These are phyloP conservation scores for Eilema caniola DNA, from an alignment of 2,888 invertebrate species.

Conservation along the genomic window DNA sequence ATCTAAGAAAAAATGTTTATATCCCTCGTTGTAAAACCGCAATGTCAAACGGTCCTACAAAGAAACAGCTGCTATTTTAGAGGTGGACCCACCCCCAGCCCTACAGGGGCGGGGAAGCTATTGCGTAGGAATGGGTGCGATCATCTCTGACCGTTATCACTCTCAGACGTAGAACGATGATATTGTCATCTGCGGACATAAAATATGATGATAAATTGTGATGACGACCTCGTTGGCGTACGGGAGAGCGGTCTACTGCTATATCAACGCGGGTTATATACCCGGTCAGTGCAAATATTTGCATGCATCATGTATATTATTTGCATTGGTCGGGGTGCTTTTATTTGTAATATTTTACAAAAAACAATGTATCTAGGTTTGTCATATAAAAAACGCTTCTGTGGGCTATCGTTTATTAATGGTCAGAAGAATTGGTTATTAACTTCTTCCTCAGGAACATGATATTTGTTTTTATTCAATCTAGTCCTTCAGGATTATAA, in stretches of 20 bases:
- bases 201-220: conserved; percentile 10
- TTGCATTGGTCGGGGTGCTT: too few relatives aligned
- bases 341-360: too few relatives aligned
- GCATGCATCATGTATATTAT: too few relatives aligned
- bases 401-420: too few relatives aligned
- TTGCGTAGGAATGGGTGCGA: conserved; percentile 76
- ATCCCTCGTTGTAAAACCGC: conserved; percentile 19
- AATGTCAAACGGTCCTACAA: conserved; percentile 14
- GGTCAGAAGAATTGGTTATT: too few relatives aligned
- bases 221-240: too few relatives aligned
- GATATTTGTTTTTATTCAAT: too few relatives aligned
- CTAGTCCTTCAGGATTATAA: too few relatives aligned
- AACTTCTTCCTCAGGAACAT: too few relatives aligned
- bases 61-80: conserved; percentile 44
- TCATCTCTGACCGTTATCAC: conserved; percentile 51
- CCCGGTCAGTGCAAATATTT: too few relatives aligned
- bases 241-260: not conserved
- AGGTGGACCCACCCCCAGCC: conserved; percentile 39
- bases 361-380: too few relatives aligned
- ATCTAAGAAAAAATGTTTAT: not conserved
- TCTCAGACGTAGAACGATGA: conserved; percentile 25
- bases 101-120: conserved; percentile 64
- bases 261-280: not conserved
- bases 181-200: conserved; percentile 21
- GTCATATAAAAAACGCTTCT: too few relatives aligned